phyloP scores from a whole-genome alignment of 2,888 invertebrate genomes.

The Catocala nupta region DNA sequence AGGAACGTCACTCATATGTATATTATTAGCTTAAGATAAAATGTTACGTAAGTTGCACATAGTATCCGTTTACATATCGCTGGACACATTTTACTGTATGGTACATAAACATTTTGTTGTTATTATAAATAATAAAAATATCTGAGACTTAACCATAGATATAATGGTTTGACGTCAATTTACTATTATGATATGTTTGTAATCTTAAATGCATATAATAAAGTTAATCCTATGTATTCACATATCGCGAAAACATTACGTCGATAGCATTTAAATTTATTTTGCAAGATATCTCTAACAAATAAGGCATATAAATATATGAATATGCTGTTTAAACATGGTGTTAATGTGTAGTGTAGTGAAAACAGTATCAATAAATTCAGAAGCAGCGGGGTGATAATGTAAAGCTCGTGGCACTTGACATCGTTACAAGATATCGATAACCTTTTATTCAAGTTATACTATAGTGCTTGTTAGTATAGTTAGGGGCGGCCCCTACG shows the following conservation, averaged over 20 bases:
- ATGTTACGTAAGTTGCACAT: not conserved
- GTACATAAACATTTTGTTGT: constrained; percentile 15
- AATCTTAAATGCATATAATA: constrained; percentile 13
- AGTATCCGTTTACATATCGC: too few species aligned
- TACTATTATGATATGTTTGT: not conserved
- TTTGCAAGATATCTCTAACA: constrained; percentile 1
- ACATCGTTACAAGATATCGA: constrained; percentile 35
- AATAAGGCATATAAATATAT: not conserved
- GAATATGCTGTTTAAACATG: not conserved
- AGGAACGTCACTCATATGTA: not conserved
- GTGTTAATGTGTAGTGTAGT: not conserved
- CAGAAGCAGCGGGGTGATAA: constrained; percentile 24
- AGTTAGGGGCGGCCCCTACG: constrained; percentile 26
- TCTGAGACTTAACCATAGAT: not conserved
- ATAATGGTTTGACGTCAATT: constrained; percentile 11
- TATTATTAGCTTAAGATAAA: not conserved
- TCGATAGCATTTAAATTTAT: constrained; percentile 5
- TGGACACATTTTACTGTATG: too few species aligned
- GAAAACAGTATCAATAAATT: constrained; percentile 15
- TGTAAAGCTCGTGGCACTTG: constrained; percentile 33
- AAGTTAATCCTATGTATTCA: constrained; percentile 16
- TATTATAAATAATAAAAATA: constrained; percentile 13
- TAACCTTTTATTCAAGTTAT: constrained; percentile 44
- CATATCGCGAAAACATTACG: constrained; percentile 1
- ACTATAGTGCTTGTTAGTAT: constrained; percentile 21